Evolutionary conservation across 2,888 invertebrate genomes (phyloP).

Genomic region (Cheilosia vulpina): DNA sequence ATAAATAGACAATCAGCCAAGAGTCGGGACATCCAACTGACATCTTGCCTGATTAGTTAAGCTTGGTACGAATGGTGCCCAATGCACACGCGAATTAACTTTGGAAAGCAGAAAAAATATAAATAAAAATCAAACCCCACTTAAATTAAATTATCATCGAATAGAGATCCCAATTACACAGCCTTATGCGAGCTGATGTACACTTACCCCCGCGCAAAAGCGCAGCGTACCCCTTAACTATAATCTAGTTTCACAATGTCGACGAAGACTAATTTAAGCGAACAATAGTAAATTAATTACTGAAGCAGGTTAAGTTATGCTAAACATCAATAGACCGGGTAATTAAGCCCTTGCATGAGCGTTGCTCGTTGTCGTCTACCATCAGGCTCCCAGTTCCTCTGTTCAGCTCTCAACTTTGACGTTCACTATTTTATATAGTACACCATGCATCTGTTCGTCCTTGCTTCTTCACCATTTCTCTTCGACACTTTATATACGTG

Average conservation of each 20-base stretch:
- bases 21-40: no score
- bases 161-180: constrained; percentile 31
- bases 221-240: constrained; percentile 44
- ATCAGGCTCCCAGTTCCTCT: constrained; percentile 37
- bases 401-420: constrained; percentile 66
- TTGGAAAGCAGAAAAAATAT: neutral
- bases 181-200: constrained; percentile 16
- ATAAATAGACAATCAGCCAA: no score
- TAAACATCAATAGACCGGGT: constrained; percentile 78
- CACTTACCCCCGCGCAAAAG: neutral
- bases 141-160: constrained; percentile 62
- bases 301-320: constrained; percentile 83
- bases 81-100: no score
- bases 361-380: constrained; percentile 50
- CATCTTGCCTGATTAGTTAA: no score
- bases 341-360: constrained; percentile 77
- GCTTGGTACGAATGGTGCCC: no score
- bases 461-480: constrained; percentile 54
- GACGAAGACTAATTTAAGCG: constrained; percentile 81
- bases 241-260: constrained; percentile 72
- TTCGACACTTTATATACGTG: neutral
- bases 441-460: constrained; percentile 51
- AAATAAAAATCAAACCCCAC: neutral
- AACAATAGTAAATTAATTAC: constrained; percentile 83
- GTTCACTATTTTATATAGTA: constrained; percentile 62